Conservation (phyloP, 1,140 invertebrate genomes). For the Ectropis grisescens region DNA sequence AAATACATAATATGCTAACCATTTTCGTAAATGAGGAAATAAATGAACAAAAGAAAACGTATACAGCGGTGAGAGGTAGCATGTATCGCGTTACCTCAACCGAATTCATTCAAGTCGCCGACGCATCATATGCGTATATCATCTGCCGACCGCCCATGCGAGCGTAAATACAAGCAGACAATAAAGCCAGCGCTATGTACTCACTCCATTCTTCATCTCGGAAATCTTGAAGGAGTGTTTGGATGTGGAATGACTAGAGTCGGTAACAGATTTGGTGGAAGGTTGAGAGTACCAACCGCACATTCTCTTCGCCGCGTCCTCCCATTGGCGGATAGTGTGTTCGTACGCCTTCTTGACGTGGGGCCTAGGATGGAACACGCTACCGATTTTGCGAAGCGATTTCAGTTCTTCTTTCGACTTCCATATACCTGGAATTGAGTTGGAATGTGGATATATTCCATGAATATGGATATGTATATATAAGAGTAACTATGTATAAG, state of each 20-base stretch:
- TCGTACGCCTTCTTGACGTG: slow-evolving; percentile 58
- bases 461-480: neutral
- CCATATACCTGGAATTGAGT: slow-evolving; percentile 76
- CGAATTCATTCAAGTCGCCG: too few relatives aligned
- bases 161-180: slow-evolving; percentile 22
- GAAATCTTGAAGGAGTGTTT: slow-evolving; percentile 25
- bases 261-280: neutral
- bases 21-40: too few relatives aligned
- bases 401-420: slow-evolving; percentile 76
- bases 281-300: slow-evolving; percentile 73
- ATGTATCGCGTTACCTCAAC: too few relatives aligned
- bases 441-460: neutral
- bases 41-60: too few relatives aligned
- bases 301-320: slow-evolving; percentile 77
- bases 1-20: too few relatives aligned
- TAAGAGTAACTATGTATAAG: neutral
- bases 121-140: slow-evolving; percentile 37
- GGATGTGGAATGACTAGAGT: neutral
- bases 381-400: slow-evolving; percentile 72
- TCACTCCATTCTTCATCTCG: slow-evolving; percentile 21
- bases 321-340: slow-evolving; percentile 72
- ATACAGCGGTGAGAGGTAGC: too few relatives aligned
- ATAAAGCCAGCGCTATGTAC: slow-evolving; percentile 54
- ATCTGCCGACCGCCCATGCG: slow-evolving; percentile 33
- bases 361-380: slow-evolving; percentile 73